A percentile compares a stretch with the other conserved stretches of the same genome.
phyloP scores from a whole-genome alignment of 1,140 invertebrate species.

The Atta cephalotes region DNA sequence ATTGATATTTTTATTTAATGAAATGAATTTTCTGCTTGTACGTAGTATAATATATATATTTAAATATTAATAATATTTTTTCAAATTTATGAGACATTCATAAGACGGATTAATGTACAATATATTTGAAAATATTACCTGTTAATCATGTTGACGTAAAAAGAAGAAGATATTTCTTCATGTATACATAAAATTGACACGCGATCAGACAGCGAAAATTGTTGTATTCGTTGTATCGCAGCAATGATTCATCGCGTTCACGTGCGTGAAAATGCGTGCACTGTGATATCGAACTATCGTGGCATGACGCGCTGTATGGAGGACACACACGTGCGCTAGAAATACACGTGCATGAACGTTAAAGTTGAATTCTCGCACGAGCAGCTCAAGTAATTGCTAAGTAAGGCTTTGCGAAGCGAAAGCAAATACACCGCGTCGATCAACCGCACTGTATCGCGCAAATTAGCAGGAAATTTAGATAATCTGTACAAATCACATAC shows the following conservation, averaged over 20 bases:
- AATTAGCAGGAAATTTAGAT: slow-evolving; percentile 49
- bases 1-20: not conserved
- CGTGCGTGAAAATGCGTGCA: slow-evolving; percentile 28
- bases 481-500: slow-evolving; percentile 60
- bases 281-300: slow-evolving; percentile 39
- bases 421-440: slow-evolving; percentile 17
- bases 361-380: slow-evolving; percentile 56
- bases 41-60: not conserved
- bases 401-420: slow-evolving; percentile 44
- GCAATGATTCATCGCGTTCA: slow-evolving; percentile 24
- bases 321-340: slow-evolving; percentile 11
- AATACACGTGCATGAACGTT: slow-evolving; percentile 49
- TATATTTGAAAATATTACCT: not conserved
- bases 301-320: slow-evolving; percentile 4
- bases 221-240: slow-evolving; percentile 28
- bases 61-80: not conserved
- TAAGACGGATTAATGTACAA: not conserved
- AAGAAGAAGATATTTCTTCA: not conserved
- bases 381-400: slow-evolving; percentile 62
- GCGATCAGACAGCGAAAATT: not conserved
- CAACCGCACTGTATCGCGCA: slow-evolving; percentile 18
- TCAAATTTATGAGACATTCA: not conserved
- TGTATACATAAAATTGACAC: slow-evolving; percentile 28
- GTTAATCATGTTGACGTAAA: not conserved
- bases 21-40: not conserved